phyloP scores from a whole-genome alignment of 1,140 invertebrate genomes.

The Drosophila nigromelanica region DNA sequence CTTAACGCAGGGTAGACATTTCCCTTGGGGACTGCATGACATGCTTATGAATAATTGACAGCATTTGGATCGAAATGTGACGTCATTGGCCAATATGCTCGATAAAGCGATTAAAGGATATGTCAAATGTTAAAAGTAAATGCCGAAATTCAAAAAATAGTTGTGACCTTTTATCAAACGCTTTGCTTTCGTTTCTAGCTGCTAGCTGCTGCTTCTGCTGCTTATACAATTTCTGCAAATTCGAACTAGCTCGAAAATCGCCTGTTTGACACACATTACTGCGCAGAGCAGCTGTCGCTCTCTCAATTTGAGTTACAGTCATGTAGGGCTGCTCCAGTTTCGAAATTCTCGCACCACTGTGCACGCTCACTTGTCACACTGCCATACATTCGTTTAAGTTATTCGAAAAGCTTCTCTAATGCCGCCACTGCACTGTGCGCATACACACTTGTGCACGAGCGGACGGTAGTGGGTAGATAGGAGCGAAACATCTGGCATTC shows the following conservation, averaged over 20 bases:
- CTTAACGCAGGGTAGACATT: constrained; percentile 22
- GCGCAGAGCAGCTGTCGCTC: constrained; percentile 28
- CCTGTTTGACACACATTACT: constrained; percentile 61
- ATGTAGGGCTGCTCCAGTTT: constrained; percentile 64
- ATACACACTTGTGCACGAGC: constrained; percentile 15
- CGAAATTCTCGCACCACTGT: constrained; percentile 58
- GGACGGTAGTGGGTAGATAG: background rate
- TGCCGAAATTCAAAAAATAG: constrained; percentile 28
- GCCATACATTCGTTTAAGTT: constrained; percentile 64
- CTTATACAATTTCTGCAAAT: constrained; percentile 77
- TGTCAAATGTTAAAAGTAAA: constrained; percentile 14
- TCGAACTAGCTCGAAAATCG: constrained; percentile 40
- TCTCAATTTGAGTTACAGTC: constrained; percentile 9
- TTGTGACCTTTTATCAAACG: constrained; percentile 54
- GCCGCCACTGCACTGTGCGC: constrained; percentile 28
- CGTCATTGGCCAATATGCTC: constrained; percentile 57
- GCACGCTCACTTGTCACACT: constrained; percentile 64
- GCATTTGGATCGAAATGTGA: constrained; percentile 44
- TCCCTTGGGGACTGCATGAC: constrained; percentile 20
- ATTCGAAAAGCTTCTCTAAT: constrained; percentile 62
- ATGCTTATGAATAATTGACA: constrained; percentile 60
- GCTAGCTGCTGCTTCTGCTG: background rate
- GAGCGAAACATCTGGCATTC: constrained; percentile 66
- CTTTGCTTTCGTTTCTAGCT: constrained; percentile 56
- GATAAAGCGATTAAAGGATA: constrained; percentile 60